A percentile compares a stretch with the other conserved stretches of the same genome.
Evolutionary conservation across 2,888 invertebrate genomes (phyloP).

Genomic region (Nematopogon swammerdamellus): DNA sequence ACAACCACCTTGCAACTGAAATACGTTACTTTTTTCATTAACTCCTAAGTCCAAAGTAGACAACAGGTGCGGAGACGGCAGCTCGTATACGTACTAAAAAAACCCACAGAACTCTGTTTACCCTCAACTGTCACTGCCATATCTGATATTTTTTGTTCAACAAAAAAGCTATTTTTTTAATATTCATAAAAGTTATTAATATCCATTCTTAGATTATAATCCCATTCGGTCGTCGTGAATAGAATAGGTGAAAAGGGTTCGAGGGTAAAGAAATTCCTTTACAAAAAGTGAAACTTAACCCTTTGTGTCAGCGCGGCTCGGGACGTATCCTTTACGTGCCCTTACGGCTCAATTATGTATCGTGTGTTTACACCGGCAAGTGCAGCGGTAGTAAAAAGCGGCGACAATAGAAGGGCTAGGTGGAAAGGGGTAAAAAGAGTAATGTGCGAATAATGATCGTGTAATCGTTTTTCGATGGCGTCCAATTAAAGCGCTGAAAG

Average conservation of each 20-base stretch:
- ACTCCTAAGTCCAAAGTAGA: not conserved
- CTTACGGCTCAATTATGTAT: conserved; percentile 23
- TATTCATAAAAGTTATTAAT: conserved; percentile 24
- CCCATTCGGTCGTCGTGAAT: conserved; percentile 16
- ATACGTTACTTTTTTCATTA: not conserved
- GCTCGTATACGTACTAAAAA: conserved; percentile 24
- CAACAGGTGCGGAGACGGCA: conserved; percentile 32
- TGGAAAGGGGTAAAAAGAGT: conserved; percentile 35
- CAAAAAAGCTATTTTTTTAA: conserved; percentile 20
- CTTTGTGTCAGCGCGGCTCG: conserved; percentile 14
- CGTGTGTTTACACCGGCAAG: conserved; percentile 26
- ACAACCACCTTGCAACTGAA: not conserved
- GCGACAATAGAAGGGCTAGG: conserved; percentile 41
- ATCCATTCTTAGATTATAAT: conserved; percentile 18
- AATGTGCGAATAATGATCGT: conserved; percentile 52
- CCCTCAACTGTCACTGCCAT: conserved; percentile 44
- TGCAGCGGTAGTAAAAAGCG: conserved; percentile 26
- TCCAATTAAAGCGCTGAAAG: not conserved
- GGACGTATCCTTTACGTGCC: conserved; percentile 14
- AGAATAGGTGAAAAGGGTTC: conserved; percentile 21
- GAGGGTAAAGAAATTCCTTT: conserved; percentile 19
- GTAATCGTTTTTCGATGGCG: conserved; percentile 27
- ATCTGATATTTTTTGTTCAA: conserved; percentile 33
- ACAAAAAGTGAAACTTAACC: conserved; percentile 34
- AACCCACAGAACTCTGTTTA: conserved; percentile 35